Percentiles rank a stretch among this genome's conserved stretches.
Conservation (phyloP, 1,140 invertebrate species). For the Diuraphis noxia region DNA sequence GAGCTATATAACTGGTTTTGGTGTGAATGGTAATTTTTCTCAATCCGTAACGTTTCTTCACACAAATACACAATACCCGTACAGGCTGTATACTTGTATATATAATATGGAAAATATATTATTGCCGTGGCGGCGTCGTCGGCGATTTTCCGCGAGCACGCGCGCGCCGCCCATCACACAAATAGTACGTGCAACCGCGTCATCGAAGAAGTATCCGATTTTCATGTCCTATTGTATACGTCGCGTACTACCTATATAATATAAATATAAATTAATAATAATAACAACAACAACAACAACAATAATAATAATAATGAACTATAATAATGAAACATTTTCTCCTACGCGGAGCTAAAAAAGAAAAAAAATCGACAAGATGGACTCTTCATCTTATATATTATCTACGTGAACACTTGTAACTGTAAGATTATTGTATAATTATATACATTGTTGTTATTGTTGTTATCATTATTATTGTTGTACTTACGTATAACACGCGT, state of each 20-base stretch:
- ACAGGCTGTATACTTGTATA: too few relatives aligned
- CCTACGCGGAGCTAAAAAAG: neutral
- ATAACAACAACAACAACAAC: neutral
- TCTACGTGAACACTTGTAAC: neutral
- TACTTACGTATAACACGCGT: neutral
- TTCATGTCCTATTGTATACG: neutral
- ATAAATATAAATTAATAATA: slow-evolving; percentile 22
- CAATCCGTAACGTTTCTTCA: neutral
- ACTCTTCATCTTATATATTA: neutral
- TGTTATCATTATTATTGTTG: neutral
- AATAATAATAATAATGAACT: neutral
- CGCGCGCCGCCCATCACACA: neutral
- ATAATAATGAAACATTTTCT: neutral
- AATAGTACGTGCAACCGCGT: neutral
- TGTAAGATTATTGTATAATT: neutral
- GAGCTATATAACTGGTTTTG: neutral
- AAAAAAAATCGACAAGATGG: neutral
- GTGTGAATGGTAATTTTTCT: neutral
- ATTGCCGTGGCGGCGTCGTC: neutral
- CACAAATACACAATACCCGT: neutral
- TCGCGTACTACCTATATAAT: neutral
- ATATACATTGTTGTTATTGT: neutral
- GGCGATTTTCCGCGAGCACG: slow-evolving; percentile 10
- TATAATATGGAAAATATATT: too few relatives aligned
- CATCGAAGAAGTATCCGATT: neutral